Base-by-base conservation (phyloP, 92 coral and sea anemone genomes). In the Phenganax marumi region DNA sequence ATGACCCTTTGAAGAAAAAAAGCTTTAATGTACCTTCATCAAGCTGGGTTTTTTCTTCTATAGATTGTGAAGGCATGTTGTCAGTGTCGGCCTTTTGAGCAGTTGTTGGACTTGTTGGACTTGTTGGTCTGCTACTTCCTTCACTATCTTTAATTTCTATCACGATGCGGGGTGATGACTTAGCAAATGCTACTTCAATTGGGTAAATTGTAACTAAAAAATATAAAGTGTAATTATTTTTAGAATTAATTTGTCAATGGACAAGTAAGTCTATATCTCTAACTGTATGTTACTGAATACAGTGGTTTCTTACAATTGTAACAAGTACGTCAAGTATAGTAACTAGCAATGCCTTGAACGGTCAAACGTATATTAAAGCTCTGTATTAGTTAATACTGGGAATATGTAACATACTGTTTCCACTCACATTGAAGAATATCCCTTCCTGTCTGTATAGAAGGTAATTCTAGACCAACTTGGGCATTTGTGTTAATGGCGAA, bases 381-480 rank as follows among this genome's bases (percentile, higher is more conserved):
- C 57, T 52, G 13, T 52, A 52, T 52, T 52, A 39, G 81, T 60
- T n/a, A n/a, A n/a, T n/a, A 70, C 18, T 75, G 50, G 50, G 58
- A 80, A 21, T 43, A 81, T 62, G 25, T 39, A 19, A 81, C 25
- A 81, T 54, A 49, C 85, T 62, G 85, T 75, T 70, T 18, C 61
- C 77, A 86, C 89, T 86, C 81, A 86, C 89, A 63, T 63, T 86
- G 89, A 26, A 86, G 84, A 33, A 75, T 70, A 73, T 86, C 89
- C 72, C 71, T 73, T 16, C 86, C 82, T 8, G 70, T 73, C 73
- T 81, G 79, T 47, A 81, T 73, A 48, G 86, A 52, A 48, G 89
- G 86, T 79, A 86, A 64, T 54, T 86, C 89, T 47, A 86, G 86
- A 18, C 13, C 22, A 72, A 81, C 81, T 48, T 81, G 89, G 13